Conservation (phyloP, 2,888 invertebrate species). For the Xylota sylvarum region DNA sequence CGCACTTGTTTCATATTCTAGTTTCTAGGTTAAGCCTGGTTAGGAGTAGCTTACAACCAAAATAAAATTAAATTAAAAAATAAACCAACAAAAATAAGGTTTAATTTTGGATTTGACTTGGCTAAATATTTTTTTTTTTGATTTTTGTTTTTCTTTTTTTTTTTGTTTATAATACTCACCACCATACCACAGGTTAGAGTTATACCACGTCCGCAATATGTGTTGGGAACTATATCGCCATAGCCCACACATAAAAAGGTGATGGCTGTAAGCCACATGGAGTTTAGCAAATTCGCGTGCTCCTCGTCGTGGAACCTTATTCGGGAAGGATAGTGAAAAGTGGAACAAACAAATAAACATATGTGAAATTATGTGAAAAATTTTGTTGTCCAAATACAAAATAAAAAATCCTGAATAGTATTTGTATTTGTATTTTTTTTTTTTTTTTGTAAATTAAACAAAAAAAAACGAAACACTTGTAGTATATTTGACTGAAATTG, state of each 20-base stretch:
- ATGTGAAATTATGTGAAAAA: constrained; percentile 84
- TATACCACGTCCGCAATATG: constrained; percentile 99
- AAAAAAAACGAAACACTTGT: constrained; percentile 50
- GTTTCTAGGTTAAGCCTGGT: constrained; percentile 58
- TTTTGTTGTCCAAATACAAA: constrained; percentile 78
- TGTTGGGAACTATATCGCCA: constrained; percentile 99
- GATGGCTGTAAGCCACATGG: constrained; percentile 99
- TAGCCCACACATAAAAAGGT: constrained; percentile 99
- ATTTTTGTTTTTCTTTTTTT: constrained; percentile 56
- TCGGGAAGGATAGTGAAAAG: constrained; percentile 80
- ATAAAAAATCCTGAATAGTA: constrained; percentile 63
- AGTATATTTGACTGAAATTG: constrained; percentile 35
- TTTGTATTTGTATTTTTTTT: constrained; percentile 15
- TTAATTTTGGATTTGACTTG: constrained; percentile 59
- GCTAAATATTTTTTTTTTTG: constrained; percentile 56
- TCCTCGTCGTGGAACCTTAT: constrained; percentile 98
- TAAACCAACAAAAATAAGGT: constrained; percentile 58
- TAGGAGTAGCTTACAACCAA: constrained; percentile 59
- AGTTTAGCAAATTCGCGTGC: constrained; percentile 99
- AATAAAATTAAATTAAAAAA: constrained; percentile 29
- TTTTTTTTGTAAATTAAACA: constrained; percentile 20
- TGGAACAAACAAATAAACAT: constrained; percentile 84
- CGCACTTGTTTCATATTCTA: constrained; percentile 43
- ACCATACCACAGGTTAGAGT: constrained; percentile 99
- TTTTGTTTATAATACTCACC: constrained; percentile 89